These are phyloP conservation scores for Asarcornis scutulata DNA, from an alignment of 2,113 vertebrate genomes.

Conservation along the genomic window DNA sequence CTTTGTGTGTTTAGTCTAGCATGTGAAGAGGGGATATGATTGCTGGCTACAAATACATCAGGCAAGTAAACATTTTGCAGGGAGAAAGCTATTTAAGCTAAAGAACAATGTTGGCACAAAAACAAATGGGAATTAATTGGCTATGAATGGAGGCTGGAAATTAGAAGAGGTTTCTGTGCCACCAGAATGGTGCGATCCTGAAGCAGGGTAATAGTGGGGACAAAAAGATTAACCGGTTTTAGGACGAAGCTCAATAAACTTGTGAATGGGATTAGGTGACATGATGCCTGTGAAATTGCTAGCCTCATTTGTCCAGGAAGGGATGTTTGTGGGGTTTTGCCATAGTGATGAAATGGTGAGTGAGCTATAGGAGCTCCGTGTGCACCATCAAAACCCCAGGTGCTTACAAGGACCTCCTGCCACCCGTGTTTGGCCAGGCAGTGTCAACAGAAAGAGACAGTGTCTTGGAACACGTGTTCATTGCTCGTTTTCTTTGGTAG, in stretches of 20 bases:
- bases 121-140: background rate
- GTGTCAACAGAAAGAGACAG: background rate
- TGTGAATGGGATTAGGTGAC: background rate
- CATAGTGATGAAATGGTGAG: background rate
- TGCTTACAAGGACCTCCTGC: fast-evolving
- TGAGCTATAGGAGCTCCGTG: background rate
- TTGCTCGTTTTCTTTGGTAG: background rate
- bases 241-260: background rate
- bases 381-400: background rate
- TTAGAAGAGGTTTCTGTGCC: background rate
- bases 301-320: background rate
- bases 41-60: slow-evolving; percentile 3
- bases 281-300: background rate
- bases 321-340: background rate
- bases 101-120: slow-evolving; percentile 3
- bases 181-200: background rate
- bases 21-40: background rate
- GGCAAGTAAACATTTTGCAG: background rate
- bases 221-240: background rate
- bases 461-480: background rate
- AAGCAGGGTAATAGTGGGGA: background rate
- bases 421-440: background rate
- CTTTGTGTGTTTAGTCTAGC: slow-evolving; percentile 11
- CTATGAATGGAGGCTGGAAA: background rate
- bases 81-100: slow-evolving; percentile 6